A percentile compares a stretch with the other conserved stretches of the same genome.
Conservation (phyloP, 2,797 vertebrate genomes). For the Ceryle rudis region DNA sequence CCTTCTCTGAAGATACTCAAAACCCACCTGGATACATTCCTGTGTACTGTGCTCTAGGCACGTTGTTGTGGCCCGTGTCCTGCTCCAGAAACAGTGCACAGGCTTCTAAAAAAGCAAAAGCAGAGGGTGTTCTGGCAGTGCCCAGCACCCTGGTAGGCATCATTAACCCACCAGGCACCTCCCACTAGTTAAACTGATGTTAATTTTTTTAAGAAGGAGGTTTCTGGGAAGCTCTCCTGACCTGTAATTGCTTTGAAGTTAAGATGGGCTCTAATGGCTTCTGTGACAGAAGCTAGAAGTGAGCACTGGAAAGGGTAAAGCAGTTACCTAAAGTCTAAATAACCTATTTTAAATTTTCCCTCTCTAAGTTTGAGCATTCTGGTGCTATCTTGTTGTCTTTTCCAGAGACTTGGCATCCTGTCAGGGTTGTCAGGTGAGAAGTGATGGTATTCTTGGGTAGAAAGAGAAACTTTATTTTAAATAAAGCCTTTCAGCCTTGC, state of each 20-base stretch:
- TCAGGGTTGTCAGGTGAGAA: not conserved
- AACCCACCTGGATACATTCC: too few species aligned
- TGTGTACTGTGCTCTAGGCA: too few species aligned
- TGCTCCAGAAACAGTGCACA: fast-evolving
- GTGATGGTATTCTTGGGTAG: not conserved
- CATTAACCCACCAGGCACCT: fast-evolving
- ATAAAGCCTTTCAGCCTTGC: not conserved
- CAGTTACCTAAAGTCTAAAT: not conserved
- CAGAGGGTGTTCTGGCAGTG: fast-evolving
- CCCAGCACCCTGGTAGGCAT: too few species aligned
- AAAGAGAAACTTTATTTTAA: not conserved
- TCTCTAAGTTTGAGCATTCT: not conserved
- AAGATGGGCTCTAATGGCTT: not conserved
- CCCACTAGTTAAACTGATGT: not conserved
- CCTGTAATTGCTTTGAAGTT: not conserved
- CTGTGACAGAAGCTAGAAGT: not conserved
- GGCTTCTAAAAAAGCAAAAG: not conserved
- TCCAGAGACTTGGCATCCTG: not conserved
- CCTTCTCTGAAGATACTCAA: too few species aligned
- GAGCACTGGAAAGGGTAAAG: not conserved
- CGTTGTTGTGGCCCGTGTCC: fast-evolving
- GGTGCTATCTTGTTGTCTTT: fast-evolving
- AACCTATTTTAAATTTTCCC: fast-evolving
- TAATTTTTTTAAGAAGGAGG: not conserved
- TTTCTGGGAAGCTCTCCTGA: not conserved